phyloP scores from a whole-genome alignment of 1,140 invertebrate species.

The Drosophila nikananu region DNA sequence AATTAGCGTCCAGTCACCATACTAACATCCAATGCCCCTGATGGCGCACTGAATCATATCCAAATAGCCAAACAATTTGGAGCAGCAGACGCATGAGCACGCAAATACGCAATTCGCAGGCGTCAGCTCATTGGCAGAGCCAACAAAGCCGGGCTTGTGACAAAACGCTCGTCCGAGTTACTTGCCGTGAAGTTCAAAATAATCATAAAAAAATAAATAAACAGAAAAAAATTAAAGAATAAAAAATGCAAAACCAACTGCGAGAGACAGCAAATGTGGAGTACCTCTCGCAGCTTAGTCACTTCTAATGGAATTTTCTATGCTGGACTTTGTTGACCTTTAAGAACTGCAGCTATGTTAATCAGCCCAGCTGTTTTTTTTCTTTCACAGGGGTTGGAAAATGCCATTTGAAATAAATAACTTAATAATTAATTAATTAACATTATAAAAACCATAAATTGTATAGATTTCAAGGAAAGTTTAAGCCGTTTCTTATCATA shows the following conservation, averaged over 20 bases:
- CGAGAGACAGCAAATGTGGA: neutral
- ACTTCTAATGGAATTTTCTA: slow-evolving; percentile 2
- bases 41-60: slow-evolving; percentile 33
- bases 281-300: neutral
- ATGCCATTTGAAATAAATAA: neutral
- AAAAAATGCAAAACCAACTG: neutral
- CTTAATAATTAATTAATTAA: neutral
- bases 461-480: neutral
- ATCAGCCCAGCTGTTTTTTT: neutral
- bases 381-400: neutral
- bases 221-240: neutral
- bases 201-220: slow-evolving; percentile 7
- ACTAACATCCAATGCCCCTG: slow-evolving; percentile 18
- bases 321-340: neutral
- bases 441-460: neutral
- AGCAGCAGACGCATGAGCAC: slow-evolving; percentile 21
- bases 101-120: slow-evolving; percentile 40
- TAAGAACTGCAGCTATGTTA: neutral
- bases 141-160: slow-evolving; percentile 14
- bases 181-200: slow-evolving; percentile 22
- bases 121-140: slow-evolving; percentile 26
- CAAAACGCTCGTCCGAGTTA: slow-evolving; percentile 6
- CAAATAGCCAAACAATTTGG: slow-evolving; percentile 34
- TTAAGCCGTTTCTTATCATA: no score
- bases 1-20: slow-evolving; percentile 35